Evolutionary conservation across 1,140 invertebrate genomes (phyloP), one percentile per base, ranked within the genome.

Genomic region (Trichonephila clavipes): DNA sequence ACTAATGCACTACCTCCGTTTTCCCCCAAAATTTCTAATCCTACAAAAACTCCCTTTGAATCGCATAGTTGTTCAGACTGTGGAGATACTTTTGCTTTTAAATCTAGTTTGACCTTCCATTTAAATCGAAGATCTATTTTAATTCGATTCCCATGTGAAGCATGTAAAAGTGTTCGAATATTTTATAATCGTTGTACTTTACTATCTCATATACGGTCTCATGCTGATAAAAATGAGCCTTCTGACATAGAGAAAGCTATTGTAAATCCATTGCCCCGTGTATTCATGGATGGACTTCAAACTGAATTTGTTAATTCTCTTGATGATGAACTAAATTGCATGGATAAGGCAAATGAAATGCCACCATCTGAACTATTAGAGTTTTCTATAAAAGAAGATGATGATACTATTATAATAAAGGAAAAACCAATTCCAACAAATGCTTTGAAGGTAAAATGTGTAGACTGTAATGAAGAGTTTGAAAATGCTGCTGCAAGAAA

Each of bases 131-230:
- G 94, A 91, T 95, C 95, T 77, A 95, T 95, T 91, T 94, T 95
- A 58, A 95, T 95, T 19, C 94, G 64, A 2, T 95, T 95, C 94
- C 95, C 95, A 59, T 95, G 95, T 95, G 95, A 95, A 66, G 92
- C 94, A 59, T 95, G 95, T 90, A 94, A 94, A 59, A 92, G 24
- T 64, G 69, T 92, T 14, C 87, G 95, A 44, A 91, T 94, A 12
- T 95, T 95, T 94, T 95, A 95, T 66, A 95, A 95, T 92, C 95
- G 95, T 58, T 19, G n/a, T n/a, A n/a, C n/a, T 81, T 34, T 94
- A 14, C 72, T 66, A 6, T 89, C 94, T 10, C 94, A 94, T 61
- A 83, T 94, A 21, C 69, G 94, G 18, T 28, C 77, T 51, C 94
- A 94, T 82, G n/a, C 83, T 51, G 94, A 94, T 66, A 94, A 94